Base-by-base conservation (phyloP, 2,797 vertebrate species). In the Hemibagrus guttatus region DNA sequence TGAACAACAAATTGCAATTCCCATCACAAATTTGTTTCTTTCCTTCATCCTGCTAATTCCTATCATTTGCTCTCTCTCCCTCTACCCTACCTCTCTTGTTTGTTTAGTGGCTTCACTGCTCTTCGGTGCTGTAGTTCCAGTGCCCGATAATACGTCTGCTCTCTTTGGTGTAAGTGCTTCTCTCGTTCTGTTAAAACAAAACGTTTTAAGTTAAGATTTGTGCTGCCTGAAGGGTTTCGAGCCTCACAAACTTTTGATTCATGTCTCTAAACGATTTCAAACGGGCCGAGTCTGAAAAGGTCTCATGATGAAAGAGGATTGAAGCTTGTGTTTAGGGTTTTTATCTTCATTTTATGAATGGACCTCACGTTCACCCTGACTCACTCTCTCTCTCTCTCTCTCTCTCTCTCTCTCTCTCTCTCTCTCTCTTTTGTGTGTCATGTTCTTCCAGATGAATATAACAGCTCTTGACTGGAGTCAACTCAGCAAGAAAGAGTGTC, bases 391-490 rank as follows among this genome's bases (percentile, higher is more conserved):
- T 79, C 39, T 72, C 49, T 23, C 35, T 90, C 23, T 85, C 72
- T 85, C 2, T 64, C 84, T 91, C 85, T 90, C 68, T 86, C 6
- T 86, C 54, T 78, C 92, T 94, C 94, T 95, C 91, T 93, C 93
- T 93, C 89, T 87, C 93, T 92, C 89, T 75, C 6, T 66, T 58
- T 81, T 56, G n/a, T n/a, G 35, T 82, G 42, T 23, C n/a, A 0
- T 66, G 16, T 69, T 54, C 39, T 88, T 95, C 93, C 93, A 97
- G 96, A 94, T 97, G 93, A 98, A 99, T 95, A 91, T 97, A 88
- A 98, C 98, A 99, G 97, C 94, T 87, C 94, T 99, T 94, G 98
- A 99, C 95, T 99, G 98, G 98, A 98, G 95, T 61, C 96, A 98
- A 94, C 95, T 99, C 90, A 97, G 98, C 89, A 99, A 97, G 95